Base-by-base conservation (phyloP, 2,113 vertebrate species). In the Lophotis ruficrista region DNA sequence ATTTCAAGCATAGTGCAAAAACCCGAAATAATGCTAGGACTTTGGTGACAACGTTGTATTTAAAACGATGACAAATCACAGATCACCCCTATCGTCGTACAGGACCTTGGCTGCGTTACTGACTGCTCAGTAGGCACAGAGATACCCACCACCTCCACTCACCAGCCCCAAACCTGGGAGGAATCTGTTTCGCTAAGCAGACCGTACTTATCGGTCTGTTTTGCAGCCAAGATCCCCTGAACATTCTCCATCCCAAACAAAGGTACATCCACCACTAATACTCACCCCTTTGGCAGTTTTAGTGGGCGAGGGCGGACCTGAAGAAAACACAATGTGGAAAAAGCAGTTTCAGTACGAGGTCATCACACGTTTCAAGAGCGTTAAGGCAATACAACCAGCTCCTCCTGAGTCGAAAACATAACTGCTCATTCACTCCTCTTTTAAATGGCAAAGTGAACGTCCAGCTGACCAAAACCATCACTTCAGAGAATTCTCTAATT, bases 221-320 rank as follows among this genome's bases (percentile, higher is more conserved):
- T 66, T 79, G 66, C n/a, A 75, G 5, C 23, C 31, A 31, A 54
- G 12, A 12, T 1, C 4, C 47, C 23, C 56, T 28, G 14, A 72
- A 64, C 10, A n/a, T 47, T 61, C 28, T 76, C 51, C 18, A 70
- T 61, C 50, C 65, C 27, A 71, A 95, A 33, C 21, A 19, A 45
- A 51, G 27, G 33, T 57, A 75, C 87, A 61, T 33, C 38, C 23
- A 28, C 43, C 89, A 69, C 33, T 47, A n/a, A 83, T 98, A 99
- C 99, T 99, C 97, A 99, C 99, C 87, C 98, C 98, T 98, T 99
- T 99, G 61, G 98, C 90, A n/a, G 98, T 98, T 98, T 99, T 99
- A 93, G 99, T 98, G 89, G 99, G 99, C 95, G 99, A 99, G 11
- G 99, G 98, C 84, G 99, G 99, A 98, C 99, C 99, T 99, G 98